Base-by-base conservation (phyloP, 2,797 vertebrate species). In the Esox lucius region DNA sequence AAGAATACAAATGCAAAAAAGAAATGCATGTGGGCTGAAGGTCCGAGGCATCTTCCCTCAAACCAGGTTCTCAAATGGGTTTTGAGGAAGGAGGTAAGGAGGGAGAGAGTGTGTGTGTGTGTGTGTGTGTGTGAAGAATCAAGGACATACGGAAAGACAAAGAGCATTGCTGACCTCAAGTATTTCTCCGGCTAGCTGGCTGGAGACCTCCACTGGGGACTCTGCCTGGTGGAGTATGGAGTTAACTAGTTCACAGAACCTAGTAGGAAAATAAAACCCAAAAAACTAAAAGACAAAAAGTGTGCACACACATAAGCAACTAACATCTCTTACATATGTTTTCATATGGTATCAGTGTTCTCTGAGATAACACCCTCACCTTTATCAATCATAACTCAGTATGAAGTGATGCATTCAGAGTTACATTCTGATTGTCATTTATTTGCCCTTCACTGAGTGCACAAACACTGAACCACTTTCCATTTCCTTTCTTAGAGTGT, bases 181-280 rank as follows among this genome's bases (percentile, higher is more conserved):
- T 75, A 94, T 88, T 76, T 91, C 93, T 46, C 86, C 86, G 0
- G 82, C 9, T 74, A 81, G 35, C 56, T 73, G 83, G 33, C 84
- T 71, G 24, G 78, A 72, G 71, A 91, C 90, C 26, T 86, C 87
- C 35, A 71, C 49, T 0, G 80, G 62, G 65, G 80, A 71, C 19
- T 91, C 87, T 15, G 89, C 82, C 81, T 92, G 91, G 17, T 92
- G 89, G 12, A 96, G 89, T 82, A 96, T 90, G 77, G 94, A 92
- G 86, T 94, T 97, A 39, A 96, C 93, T 91, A 94, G 82, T 76
- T 95, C 87, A 7, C 94, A 97, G 93, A 98, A 98, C 88, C 97
- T 98, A 84, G 4, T 0, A 49, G 67, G 65, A 19, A 24, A 61
- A 61, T 24, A 26, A 61, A 22, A 24, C 22, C 3, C 56, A 24